Percentiles rank a stretch among this genome's conserved stretches.
Evolutionary conservation across 1,140 invertebrate genomes (phyloP).

Genomic region (Drosophila orosa): DNA sequence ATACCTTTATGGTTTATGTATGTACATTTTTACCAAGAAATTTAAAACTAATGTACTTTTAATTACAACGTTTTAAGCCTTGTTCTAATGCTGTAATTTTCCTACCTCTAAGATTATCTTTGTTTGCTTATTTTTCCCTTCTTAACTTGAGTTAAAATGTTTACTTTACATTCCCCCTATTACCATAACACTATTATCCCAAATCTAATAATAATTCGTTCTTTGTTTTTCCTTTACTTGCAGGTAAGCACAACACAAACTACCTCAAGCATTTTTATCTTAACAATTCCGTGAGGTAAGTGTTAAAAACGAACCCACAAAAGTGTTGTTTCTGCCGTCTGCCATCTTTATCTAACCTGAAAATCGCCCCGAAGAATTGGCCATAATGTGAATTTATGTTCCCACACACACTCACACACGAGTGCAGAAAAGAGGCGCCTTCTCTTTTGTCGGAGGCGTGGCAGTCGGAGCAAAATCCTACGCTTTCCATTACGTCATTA

Average conservation of each 20-base stretch:
- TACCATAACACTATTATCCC: slow-evolving; percentile 36
- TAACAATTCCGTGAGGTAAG: slow-evolving; percentile 54
- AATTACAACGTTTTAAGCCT: neutral
- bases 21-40: neutral
- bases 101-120: neutral
- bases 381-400: slow-evolving; percentile 66
- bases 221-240: slow-evolving; percentile 46
- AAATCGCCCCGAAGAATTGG: slow-evolving; percentile 68
- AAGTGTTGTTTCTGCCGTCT: slow-evolving; percentile 35
- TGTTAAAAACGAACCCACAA: slow-evolving; percentile 54
- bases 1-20: neutral
- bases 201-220: slow-evolving; percentile 50
- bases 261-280: slow-evolving; percentile 62
- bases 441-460: slow-evolving; percentile 49
- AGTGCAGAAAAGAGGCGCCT: slow-evolving; percentile 18
- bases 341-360: slow-evolving; percentile 46
- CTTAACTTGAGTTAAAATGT: slow-evolving; percentile 5
- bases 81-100: slow-evolving; percentile 2
- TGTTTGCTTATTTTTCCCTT: neutral
- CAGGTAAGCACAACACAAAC: slow-evolving; percentile 57
- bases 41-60: slow-evolving; percentile 5
- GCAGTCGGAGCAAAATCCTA: slow-evolving; percentile 62
- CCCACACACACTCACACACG: slow-evolving; percentile 58
- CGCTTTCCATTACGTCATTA: slow-evolving; percentile 77
- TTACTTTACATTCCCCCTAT: slow-evolving; percentile 31